Base-by-base conservation (phyloP, 2,113 vertebrate genomes). In the Otolemur garnettii region DNA sequence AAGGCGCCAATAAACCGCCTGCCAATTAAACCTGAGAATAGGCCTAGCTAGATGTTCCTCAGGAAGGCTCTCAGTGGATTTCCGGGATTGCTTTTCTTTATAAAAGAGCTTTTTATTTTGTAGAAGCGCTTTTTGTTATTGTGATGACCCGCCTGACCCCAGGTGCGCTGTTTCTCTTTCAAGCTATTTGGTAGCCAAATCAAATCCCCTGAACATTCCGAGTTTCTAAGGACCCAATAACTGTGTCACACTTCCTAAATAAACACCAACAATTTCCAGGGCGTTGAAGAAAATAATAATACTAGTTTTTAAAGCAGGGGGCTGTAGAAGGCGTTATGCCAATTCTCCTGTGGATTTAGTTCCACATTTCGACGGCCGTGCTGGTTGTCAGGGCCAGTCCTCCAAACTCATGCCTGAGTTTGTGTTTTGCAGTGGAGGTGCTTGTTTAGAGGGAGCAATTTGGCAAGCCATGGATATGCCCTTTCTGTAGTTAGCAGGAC, bases 71-170 rank as follows among this genome's bases (percentile, higher is more conserved):
- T 17, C 94, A 21, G 89, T 97, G 97, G 92, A 97, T 97, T 98
- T 98, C 97, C 97, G 95, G 97, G 91, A 97, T 91, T 97, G 95
- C 91, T 90, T 96, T 87, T 87, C 96, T 97, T 97, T 96, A 96
- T 94, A 96, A 97, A 97, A 94, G 97, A 93, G 95, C 97, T 97
- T 98, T 97, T 97, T 97, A 98, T 97, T 98, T 98, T 98, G 97
- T 96, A 97, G 96, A 96, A 80, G 59, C 42, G 90, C 90, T 97
- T 98, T 97, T 97, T 98, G 95, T 97, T 95, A 97, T 97, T 98
- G 87, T 97, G 97, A 97, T 97, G 97, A 96, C 94, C 95, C 57
- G 89, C 93, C 95, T 98, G 96, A 95, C 93, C 91, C 95, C 96
- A 96, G 97, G 97, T 97, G 95, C 90, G 77, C 95, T 78, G 91